Evolutionary conservation across 2,888 invertebrate species (phyloP), one percentile per base, ranked within the genome.

Genomic region (Apamea monoglypha): DNA sequence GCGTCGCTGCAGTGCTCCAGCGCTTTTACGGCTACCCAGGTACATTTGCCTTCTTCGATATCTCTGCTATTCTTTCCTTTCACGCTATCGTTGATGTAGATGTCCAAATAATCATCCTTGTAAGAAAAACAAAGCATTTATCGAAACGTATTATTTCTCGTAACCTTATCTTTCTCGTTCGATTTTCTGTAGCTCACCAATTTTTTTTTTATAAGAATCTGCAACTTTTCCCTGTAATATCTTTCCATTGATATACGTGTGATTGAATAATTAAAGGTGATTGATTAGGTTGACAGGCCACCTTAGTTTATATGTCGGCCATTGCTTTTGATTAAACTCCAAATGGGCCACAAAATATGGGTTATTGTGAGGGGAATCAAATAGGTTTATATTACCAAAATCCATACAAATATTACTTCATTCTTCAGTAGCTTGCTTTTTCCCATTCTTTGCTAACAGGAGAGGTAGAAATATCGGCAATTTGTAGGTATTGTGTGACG

Each of bases 1-100:
- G 97, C 96, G 0, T 97, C 95, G 71, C 97, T 97, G n/a, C 98
- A 98, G 72, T 98, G 97, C 93, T 98, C 98, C 84, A 99, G 96
- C 50, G 99, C 99, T 47, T 98, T 98, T 3, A 99, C 98, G 1
- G 98, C 97, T 53, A 99, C 95, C 99, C 99, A 99, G 0, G 98
- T 97, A 94, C 99, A 99, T 95, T 99, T 99, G 64, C 99, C 99
- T 90, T 99, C 98, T 93, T 98, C 97, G 88, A 99, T 99, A 92
- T 99, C 99, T 0, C 98, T 98, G 12, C 98, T 98, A 0, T 2
- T 50, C 25, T 85, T 85, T 6, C 81, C 77, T 0, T 47, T 73
- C 44, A 77, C 7, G 21, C 21, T 53, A 21, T 87, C 85, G 1
- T 75, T n/a, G 7, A 61, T 66, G 8, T 69, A 87, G 3, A 40